These are phyloP conservation scores for Notothenia rossii DNA, from an alignment of 2,113 vertebrate genomes.

Conservation along the genomic window DNA sequence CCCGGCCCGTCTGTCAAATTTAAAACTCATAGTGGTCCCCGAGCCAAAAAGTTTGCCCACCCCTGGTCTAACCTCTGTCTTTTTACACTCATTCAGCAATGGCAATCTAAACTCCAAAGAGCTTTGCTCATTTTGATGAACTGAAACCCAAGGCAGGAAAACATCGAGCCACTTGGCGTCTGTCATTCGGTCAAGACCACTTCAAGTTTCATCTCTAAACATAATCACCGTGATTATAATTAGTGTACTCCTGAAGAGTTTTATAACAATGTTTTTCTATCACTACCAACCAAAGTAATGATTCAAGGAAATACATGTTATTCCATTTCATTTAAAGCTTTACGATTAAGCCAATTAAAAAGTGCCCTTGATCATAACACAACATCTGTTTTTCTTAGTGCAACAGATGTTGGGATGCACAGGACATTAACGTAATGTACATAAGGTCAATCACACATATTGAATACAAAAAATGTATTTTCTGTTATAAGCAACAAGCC, in stretches of 20 bases:
- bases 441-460: not conserved
- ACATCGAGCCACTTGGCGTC: not conserved
- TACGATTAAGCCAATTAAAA: not conserved
- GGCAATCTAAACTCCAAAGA: not conserved
- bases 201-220: conserved; percentile 1
- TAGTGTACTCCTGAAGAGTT: not conserved
- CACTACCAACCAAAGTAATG: not conserved
- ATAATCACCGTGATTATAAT: not conserved
- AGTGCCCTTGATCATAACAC: not conserved
- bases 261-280: too few species aligned
- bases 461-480: not conserved
- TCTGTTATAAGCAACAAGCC: not conserved
- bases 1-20: too few species aligned
- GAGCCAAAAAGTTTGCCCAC: too few species aligned
- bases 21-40: too few species aligned
- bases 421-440: not conserved
- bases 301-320: not conserved
- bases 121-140: conserved; percentile 14
- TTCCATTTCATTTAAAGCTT: not conserved
- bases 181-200: conserved; percentile 7
- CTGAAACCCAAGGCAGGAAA: not conserved
- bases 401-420: not conserved
- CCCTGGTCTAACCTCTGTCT: not conserved
- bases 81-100: too few species aligned
- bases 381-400: not conserved